Base-by-base conservation (phyloP, 2,888 invertebrate genomes). In the Coenonympha glycerion region DNA sequence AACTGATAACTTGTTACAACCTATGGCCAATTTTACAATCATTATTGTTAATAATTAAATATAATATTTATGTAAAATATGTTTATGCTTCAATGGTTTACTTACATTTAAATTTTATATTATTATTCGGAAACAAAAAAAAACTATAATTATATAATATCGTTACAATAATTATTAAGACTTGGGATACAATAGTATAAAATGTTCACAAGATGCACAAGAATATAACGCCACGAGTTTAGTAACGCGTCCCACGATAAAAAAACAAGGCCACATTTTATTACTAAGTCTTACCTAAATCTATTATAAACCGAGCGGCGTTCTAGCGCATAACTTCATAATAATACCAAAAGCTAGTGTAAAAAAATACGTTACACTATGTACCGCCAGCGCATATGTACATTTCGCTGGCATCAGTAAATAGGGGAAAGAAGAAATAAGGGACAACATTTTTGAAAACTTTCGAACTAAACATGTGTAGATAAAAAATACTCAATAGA, bases 31-130 rank as follows among this genome's bases (percentile, higher is more conserved):
- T 84, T 83, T 83, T 80, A 86, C 87, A 87, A 87, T 86, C 85
- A 85, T 84, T 82, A 81, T 80, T 84, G 84, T 86, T 86, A 86
- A 81, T 83, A 78, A 83, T 87, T 85, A 87, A 85, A 86, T 86
- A 86, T 84, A 85, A 85, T 85, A 87, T 84, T 83, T 85, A 84
- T 84, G 85, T 86, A 86, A 85, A 85, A 86, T 85, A 85, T 79
- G 82, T 85, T 85, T 86, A 84, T 82, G 84, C 79, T 82, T 83
- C 78, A 82, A 82, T 83, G 77, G 84, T 85, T 86, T 83, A 83
- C 86, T 86, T 85, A 87, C 79, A 84, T 81, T 86, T 80, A 79
- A 82, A 73, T 83, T 85, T 86, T 81, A 85, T 85, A 85, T 83
- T 84, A 85, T 80, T 83, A 79, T 80, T 83, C 79, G 76, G 78